These are phyloP conservation scores for Chiridota heheva DNA, from an alignment of 35 echinoderm and acorn worm genomes.

Conservation along the genomic window DNA sequence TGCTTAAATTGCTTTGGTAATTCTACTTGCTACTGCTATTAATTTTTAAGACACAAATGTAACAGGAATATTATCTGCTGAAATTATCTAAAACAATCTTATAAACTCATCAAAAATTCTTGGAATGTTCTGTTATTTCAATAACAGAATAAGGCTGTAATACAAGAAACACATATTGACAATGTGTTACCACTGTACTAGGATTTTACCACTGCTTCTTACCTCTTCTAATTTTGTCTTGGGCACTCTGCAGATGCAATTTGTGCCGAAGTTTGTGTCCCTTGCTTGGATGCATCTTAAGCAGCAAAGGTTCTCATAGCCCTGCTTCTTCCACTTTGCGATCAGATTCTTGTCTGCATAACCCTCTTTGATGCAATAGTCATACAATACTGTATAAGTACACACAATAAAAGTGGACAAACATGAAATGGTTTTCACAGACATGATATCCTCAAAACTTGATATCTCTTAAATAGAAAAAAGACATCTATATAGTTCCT, in stretches of 20 bases:
- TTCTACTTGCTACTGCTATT: no score
- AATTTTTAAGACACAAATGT: no score
- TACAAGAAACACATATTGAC: no score
- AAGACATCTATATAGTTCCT: no score
- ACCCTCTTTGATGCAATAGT: constrained; percentile 93
- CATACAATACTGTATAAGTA: constrained; percentile 68
- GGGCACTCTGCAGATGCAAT: constrained; percentile 97
- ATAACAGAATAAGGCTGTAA: not conserved
- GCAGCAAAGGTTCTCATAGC: constrained; percentile 98
- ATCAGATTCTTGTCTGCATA: constrained; percentile 99
- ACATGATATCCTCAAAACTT: no score
- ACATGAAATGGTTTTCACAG: no score
- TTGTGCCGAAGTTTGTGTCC: constrained; percentile 99
- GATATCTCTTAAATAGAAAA: no score
- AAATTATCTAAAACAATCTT: no score
- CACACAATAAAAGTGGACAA: constrained; percentile 10
- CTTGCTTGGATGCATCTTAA: constrained; percentile 91
- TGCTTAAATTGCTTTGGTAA: no score
- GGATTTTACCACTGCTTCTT: not conserved
- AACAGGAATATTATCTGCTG: no score
- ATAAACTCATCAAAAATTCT: no score
- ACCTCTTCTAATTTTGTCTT: constrained; percentile 99
- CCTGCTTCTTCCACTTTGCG: constrained; percentile 99
- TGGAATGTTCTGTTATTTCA: no score
- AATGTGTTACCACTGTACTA: not conserved